Base-by-base conservation (phyloP, 2,888 invertebrate genomes). In the Meandrusa payeni region DNA sequence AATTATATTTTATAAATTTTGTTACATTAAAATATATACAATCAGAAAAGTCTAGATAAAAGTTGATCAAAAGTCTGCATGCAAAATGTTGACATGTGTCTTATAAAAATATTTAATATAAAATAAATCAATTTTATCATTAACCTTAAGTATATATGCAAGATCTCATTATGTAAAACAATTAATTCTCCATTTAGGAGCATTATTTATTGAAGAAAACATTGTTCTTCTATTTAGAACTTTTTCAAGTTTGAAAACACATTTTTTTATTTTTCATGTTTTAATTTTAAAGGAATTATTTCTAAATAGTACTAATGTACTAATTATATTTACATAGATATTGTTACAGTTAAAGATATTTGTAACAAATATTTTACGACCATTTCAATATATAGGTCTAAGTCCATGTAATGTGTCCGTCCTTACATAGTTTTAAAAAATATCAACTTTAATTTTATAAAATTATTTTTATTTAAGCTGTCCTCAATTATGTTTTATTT, bases 101-200 rank as follows among this genome's bases (percentile, higher is more conserved):
- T n/a, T n/a, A n/a, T n/a, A n/a, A n/a, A n/a, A n/a, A n/a, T n/a
- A n/a, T n/a, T n/a, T n/a, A n/a, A n/a, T n/a, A n/a, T n/a, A n/a
- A n/a, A n/a, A n/a, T n/a, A n/a, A n/a, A n/a, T n/a, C n/a, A n/a
- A n/a, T n/a, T n/a, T n/a, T n/a, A n/a, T n/a, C n/a, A n/a, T n/a
- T n/a, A n/a, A n/a, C 24, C n/a, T 24, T n/a, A 15, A 3, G 9
- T 33, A 44, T 44, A 24, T 47, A 41, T 27, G 37, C 44, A 51
- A 47, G 56, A 56, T 56, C 56, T 56, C 56, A 56, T 46, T 52
- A 51, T 31, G 15, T 43, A 37, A 48, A 49, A 40, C 42, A 48
- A 41, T 42, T 7, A 33, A 27, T 27, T 13, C n/a, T n/a, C n/a
- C 5, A 12, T 27, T 1, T 13, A 12, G 6, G 3, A 4, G 5